Conservation (phyloP, 2,888 invertebrate species). For the Tipula confusa region DNA sequence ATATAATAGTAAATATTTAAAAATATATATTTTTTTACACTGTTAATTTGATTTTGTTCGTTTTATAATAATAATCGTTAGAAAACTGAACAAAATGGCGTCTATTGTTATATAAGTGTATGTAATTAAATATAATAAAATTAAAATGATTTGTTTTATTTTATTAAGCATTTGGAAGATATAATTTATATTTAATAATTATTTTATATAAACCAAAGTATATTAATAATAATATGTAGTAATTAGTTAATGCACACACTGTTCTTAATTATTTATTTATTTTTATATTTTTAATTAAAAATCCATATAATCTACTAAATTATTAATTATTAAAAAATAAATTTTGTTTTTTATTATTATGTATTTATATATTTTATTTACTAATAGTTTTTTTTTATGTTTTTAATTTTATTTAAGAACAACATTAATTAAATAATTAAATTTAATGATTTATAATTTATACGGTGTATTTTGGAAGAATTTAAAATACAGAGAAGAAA, state of each 20-base stretch:
- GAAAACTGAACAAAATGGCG: neutral
- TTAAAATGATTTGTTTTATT: neutral
- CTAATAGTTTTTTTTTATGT: neutral
- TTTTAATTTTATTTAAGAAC: conserved; percentile 8
- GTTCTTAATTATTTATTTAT: neutral
- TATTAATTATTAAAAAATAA: neutral
- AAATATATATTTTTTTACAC: neutral
- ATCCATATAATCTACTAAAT: conserved; percentile 20
- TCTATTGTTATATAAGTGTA: neutral
- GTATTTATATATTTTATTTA: conserved; percentile 1
- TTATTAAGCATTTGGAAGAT: conserved; percentile 12
- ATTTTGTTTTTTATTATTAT: neutral
- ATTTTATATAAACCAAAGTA: neutral
- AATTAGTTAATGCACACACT: conserved; percentile 12
- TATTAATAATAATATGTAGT: neutral
- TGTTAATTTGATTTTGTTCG: neutral
- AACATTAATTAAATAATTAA: neutral
- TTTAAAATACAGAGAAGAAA: too few relatives aligned
- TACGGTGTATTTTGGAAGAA: neutral
- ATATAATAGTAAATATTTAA: neutral
- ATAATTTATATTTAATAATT: neutral
- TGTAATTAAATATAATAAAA: neutral
- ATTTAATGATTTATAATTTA: neutral
- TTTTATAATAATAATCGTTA: neutral
- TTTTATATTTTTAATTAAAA: neutral